Percentiles rank a stretch among this genome's conserved stretches.
Evolutionary conservation across 1,140 invertebrate species (phyloP).

Genomic region (Philopotamus ludificatus): DNA sequence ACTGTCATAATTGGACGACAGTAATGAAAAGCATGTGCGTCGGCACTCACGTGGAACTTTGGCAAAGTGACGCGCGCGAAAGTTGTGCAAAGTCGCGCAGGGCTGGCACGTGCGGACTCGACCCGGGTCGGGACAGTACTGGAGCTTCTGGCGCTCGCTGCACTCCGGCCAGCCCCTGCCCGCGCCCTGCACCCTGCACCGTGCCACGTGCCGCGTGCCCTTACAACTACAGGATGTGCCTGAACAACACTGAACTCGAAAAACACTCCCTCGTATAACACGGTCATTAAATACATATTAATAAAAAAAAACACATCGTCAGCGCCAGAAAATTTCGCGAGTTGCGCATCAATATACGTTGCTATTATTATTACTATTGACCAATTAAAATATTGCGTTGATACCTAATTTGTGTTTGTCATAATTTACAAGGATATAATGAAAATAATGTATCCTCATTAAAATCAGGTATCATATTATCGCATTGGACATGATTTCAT

Average conservation of each 20-base stretch:
- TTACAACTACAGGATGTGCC: background rate
- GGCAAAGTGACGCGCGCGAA: slow-evolving; percentile 6
- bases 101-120: slow-evolving; percentile 24
- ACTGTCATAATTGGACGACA: background rate
- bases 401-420: too few species aligned
- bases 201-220: background rate
- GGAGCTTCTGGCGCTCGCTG: background rate
- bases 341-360: too few species aligned
- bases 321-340: too few species aligned
- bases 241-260: background rate
- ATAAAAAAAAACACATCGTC: too few species aligned
- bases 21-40: background rate
- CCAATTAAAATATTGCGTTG: too few species aligned
- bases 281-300: too few species aligned
- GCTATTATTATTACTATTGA: too few species aligned
- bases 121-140: slow-evolving; percentile 33
- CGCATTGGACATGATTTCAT: too few species aligned
- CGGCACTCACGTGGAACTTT: background rate
- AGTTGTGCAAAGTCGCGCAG: background rate
- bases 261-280: too few species aligned
- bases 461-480: too few species aligned
- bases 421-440: too few species aligned
- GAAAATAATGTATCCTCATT: too few species aligned
- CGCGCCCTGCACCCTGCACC: slow-evolving; percentile 9
- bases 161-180: background rate